Evolutionary conservation across 2,888 invertebrate species (phyloP), one percentile per base, ranked within the genome.

Genomic region (Eumerus sabulonum): DNA sequence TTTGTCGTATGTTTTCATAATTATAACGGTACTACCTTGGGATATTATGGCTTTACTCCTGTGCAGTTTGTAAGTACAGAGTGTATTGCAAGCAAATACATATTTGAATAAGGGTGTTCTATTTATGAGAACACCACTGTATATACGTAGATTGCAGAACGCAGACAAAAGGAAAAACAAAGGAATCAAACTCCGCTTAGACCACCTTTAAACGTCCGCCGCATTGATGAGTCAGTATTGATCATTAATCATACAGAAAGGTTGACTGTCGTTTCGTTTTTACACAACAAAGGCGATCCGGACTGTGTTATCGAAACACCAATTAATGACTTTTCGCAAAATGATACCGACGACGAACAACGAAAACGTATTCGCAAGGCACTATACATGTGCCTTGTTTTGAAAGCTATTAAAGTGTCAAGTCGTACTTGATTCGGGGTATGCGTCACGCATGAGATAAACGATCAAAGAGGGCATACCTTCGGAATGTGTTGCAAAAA

Each of bases 251-350:
- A 71, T 62, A 60, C 42, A 9, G 47, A 70, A 54, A 47, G 51
- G 59, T 45, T 14, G 19, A 48, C 54, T 38, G 27, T 48, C 48
- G 16, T 40, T 36, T 62, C 45, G 17, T 56, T 50, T 45, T 48
- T 40, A 47, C 38, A 13, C 48, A 67, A 77, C 60, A 62, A 77
- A 72, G 56, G 50, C 50, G 11, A 57, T 57, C 35, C 59, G 53
- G 48, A 36, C 44, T 36, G 57, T 62, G 27, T 77, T 62, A 77
- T 77, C 67, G 59, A 63, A 68, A 73, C 40, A 68, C 53, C 62
- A 63, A 72, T 73, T 77, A 77, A 77, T 77, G 77, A 72, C 72
- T 68, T 63, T 73, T 59, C 42, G 63, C 44, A 51, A 72, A 38
- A 27, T 53, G 67, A 77, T 77, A 72, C n/a, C 16, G 62, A 63